Evolutionary conservation across 2,797 vertebrate species (phyloP), one percentile per base, ranked within the genome.

Genomic region (Myotis vivesi): DNA sequence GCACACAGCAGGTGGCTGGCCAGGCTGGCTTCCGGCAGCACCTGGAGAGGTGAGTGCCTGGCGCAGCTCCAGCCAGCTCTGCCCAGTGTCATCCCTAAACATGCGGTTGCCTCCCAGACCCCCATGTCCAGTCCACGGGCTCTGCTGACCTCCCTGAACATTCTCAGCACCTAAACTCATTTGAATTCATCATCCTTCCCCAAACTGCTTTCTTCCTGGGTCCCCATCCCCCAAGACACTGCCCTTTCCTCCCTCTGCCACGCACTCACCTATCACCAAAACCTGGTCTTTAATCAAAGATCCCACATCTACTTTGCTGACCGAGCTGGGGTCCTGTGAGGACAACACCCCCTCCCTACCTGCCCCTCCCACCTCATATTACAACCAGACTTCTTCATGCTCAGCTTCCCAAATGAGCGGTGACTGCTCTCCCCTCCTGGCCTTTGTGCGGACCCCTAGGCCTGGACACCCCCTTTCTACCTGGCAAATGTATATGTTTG

Each of bases 401-500:
- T 71, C 73, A 5, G 28, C 55, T 73, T 41, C 77, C 20, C 38
- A 4, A 36, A 49, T 0, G 5, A 23, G 71, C 44, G 16, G 2
- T 2, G 9, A 13, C 59, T 22, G 13, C 22, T n/a, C 3, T 41
- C 72, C 53, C 19, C 30, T 57, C 28, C 68, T 23, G 22, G 23
- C 9, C 33, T 75, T 57, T 10, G 46, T 4, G n/a, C 8, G 72
- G 25, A 62, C 15, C 8, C 36, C 13, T 17, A 22, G 30, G 30
- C 41, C 85, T 59, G 8, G 53, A 20, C 28, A 36, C 17, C 8
- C n/a, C 81, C 17, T 25, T 33, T 41, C 33, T 72, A 33, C 5
- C 3, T 38, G 57, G 15, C 30, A 7, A 44, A 38, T 0, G 2
- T 23, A 2, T 28, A 1, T 38, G 68, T 4, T 6, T 11, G 16